Evolutionary conservation across 2,888 invertebrate species (phyloP).

Genomic region (Congeria kusceri): DNA sequence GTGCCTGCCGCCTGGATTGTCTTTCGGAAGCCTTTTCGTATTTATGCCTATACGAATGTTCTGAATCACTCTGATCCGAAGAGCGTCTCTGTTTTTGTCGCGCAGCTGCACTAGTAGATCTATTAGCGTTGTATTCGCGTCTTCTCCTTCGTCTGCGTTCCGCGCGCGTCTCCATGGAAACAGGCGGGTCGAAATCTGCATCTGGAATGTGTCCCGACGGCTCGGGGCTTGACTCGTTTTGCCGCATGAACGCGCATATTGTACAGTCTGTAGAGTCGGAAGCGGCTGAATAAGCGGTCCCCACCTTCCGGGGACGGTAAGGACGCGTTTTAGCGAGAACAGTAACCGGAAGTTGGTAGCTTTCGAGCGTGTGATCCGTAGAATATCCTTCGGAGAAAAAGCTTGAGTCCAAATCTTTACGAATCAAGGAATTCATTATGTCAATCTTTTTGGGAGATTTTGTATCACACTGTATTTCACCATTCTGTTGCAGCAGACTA

Average conservation of each 20-base stretch:
- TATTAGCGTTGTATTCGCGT: constrained; percentile 15
- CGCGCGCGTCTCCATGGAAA: constrained; percentile 3
- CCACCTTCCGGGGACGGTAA: constrained; percentile 24
- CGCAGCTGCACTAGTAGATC: constrained; percentile 9
- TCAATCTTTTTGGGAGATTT: constrained; percentile 52
- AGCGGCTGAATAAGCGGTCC: constrained; percentile 56
- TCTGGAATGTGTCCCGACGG: constrained; percentile 26
- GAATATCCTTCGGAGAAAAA: constrained; percentile 72
- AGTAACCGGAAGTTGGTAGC: constrained; percentile 70
- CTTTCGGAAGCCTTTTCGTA: constrained; percentile 29
- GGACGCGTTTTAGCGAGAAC: constrained; percentile 63
- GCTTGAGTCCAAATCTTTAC: constrained; percentile 68
- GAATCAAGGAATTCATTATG: constrained; percentile 60
- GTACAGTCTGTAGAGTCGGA: constrained; percentile 70
- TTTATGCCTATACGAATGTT: constrained; percentile 15
- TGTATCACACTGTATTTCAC: constrained; percentile 26
- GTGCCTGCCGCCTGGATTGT: constrained; percentile 17
- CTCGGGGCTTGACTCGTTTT: constrained; percentile 50
- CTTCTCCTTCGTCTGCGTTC: constrained; percentile 3
- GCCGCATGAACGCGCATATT: constrained; percentile 66
- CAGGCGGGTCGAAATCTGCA: no score
- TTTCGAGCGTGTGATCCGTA: constrained; percentile 68
- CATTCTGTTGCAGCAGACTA: constrained; percentile 54
- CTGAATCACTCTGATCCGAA: not conserved
- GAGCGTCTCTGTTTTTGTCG: not conserved